A percentile compares a stretch with the other conserved stretches of the same genome.
Conservation (phyloP, 1,140 invertebrate species). For the Neodiprion fabricii region DNA sequence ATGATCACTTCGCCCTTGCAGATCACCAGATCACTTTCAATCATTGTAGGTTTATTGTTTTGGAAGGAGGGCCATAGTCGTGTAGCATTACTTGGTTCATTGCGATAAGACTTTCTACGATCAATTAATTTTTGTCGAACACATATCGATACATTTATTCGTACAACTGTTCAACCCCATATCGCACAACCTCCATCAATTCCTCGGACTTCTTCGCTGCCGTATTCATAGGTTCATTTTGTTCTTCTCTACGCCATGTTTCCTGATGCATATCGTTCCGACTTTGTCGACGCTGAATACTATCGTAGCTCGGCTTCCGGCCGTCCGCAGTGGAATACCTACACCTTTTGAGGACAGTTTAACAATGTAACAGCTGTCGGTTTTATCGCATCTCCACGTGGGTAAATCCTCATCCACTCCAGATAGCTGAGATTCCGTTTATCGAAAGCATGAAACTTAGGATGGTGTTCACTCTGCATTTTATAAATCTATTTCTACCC, state of each 20-base stretch:
- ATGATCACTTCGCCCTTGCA: background rate
- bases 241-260: background rate
- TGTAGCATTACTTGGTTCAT: too few species aligned
- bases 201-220: background rate
- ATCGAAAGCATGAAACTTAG: background rate
- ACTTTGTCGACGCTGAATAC: background rate
- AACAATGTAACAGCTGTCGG: background rate
- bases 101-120: too few species aligned
- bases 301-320: background rate
- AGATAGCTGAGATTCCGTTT: background rate
- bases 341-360: background rate
- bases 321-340: background rate
- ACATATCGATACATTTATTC: background rate
- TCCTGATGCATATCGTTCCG: background rate
- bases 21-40: background rate
- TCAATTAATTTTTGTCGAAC: background rate
- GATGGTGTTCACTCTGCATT: background rate
- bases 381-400: background rate
- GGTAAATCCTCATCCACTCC: background rate
- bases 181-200: background rate
- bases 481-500: too few species aligned
- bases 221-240: background rate
- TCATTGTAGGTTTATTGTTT: background rate
- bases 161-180: background rate
- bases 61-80: background rate